Evolutionary conservation across 2,113 vertebrate genomes (phyloP).

Genomic region (Ranitomeya imitator): DNA sequence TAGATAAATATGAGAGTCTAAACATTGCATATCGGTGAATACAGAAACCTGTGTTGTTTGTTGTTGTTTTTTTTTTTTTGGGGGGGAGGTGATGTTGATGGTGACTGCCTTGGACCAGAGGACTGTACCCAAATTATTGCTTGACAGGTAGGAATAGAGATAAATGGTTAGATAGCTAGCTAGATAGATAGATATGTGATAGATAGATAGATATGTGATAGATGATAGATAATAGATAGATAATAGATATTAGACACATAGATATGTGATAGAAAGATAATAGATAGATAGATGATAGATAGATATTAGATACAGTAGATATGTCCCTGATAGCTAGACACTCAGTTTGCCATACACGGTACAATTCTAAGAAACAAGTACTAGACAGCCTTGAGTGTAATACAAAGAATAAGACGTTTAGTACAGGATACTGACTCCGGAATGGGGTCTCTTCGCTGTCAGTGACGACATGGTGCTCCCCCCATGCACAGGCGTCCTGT

Average conservation of each 20-base stretch:
- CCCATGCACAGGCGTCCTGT: conserved; percentile 14
- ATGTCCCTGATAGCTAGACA: background rate
- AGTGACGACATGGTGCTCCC: background rate
- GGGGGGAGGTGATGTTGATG: no score
- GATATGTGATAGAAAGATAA: conserved; percentile 12
- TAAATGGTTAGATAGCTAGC: background rate
- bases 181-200: conserved; percentile 6
- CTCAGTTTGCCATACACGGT: background rate
- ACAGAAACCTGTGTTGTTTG: no score
- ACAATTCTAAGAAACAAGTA: background rate
- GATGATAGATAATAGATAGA: conserved; percentile 19
- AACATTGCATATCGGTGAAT: no score
- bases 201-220: background rate
- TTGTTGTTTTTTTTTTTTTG: no score
- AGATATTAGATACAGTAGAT: background rate
- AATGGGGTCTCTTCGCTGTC: background rate
- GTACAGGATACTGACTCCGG: background rate
- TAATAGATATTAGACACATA: no score
- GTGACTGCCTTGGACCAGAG: no score
- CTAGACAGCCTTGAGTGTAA: background rate
- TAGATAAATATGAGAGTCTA: no score
- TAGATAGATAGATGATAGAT: background rate
- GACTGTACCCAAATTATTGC: background rate
- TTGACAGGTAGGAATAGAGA: background rate
- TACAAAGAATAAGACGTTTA: background rate